Conservation (phyloP, 64 coral and sea anemone species). For the Montipora cactus region DNA sequence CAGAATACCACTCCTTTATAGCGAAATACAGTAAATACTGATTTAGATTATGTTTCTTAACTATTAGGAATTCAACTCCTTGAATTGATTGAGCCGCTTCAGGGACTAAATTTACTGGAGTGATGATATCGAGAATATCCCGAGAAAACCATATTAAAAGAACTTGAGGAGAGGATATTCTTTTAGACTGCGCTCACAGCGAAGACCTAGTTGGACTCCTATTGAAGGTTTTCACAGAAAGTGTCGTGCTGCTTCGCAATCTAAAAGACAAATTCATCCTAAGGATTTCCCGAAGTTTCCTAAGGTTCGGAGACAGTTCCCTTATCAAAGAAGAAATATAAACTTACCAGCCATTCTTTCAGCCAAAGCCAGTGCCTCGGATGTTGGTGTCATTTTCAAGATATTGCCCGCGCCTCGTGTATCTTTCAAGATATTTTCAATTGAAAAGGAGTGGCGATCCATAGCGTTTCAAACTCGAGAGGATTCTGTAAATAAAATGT, state of each 20-base stretch:
- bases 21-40: no score
- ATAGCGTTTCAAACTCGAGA: not conserved
- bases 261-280: no score
- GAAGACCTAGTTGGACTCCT: not conserved
- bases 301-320: not conserved
- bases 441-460: constrained; percentile 54
- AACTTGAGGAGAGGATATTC: no score
- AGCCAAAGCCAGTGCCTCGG: constrained; percentile 52
- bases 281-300: not conserved
- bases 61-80: no score
- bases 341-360: constrained; percentile 70
- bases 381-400: constrained; percentile 51
- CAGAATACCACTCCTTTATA: no score
- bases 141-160: no score
- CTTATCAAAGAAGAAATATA: not conserved
- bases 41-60: no score
- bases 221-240: not conserved
- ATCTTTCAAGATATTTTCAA: constrained; percentile 69
- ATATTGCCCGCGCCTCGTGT: constrained; percentile 32
- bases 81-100: no score
- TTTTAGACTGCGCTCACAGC: no score
- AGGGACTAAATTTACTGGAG: no score
- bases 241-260: no score
- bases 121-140: no score
- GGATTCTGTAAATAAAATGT: not conserved